phyloP scores from a whole-genome alignment of 2,888 invertebrate species.

The Microchrysa polita region DNA sequence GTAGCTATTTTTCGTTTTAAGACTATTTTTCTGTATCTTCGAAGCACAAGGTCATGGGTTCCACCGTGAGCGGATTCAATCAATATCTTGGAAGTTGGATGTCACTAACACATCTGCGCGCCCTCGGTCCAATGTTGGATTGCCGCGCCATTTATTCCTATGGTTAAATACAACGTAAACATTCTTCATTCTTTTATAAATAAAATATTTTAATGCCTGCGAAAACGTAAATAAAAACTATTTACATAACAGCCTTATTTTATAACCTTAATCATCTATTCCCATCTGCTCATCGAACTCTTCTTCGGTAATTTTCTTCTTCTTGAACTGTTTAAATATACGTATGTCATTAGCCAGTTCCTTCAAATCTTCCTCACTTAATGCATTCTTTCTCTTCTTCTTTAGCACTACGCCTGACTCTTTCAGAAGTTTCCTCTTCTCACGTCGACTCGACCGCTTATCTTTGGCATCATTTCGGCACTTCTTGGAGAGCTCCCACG shows the following conservation, averaged over 20 bases:
- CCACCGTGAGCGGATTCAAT: no score
- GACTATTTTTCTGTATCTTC: no score
- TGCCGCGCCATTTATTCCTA: no score
- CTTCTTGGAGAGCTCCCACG: conserved; percentile 83
- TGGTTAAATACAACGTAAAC: background rate
- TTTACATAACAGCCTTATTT: no score
- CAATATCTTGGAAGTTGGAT: no score
- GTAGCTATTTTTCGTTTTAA: no score
- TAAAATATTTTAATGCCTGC: no score
- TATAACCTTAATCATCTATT: conserved; percentile 52
- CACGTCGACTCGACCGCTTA: conserved; percentile 66
- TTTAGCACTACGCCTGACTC: conserved; percentile 60
- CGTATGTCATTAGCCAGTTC: conserved; percentile 84
- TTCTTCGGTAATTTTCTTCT: conserved; percentile 77
- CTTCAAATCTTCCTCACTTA: conserved; percentile 77
- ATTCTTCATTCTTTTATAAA: no score
- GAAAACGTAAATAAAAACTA: no score
- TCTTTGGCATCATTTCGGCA: conserved; percentile 66
- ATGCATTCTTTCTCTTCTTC: conserved; percentile 67
- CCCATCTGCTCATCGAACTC: conserved; percentile 74
- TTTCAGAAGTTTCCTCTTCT: conserved; percentile 62
- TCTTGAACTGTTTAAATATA: conserved; percentile 86
- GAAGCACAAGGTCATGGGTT: no score
- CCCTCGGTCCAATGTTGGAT: no score
- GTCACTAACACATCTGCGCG: no score